Conservation (phyloP, 1,140 invertebrate genomes). For the Coptotermes formosanus region DNA sequence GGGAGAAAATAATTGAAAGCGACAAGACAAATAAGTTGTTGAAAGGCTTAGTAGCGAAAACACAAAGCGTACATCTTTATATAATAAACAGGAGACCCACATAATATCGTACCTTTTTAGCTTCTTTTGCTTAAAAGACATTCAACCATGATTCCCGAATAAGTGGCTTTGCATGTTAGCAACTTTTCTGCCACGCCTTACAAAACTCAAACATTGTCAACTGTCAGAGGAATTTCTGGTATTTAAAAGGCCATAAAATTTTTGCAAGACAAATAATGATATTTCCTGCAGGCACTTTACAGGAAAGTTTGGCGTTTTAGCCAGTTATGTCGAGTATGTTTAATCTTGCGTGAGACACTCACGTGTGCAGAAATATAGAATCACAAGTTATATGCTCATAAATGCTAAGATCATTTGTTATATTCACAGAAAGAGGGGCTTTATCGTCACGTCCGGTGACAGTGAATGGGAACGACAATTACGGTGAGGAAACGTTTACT, state of each 20-base stretch:
- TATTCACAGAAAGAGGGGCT: too few species aligned
- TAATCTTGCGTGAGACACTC: background rate
- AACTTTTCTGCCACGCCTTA: background rate
- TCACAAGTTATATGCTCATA: too few species aligned
- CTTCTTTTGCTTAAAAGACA: background rate
- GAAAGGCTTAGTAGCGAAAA: background rate
- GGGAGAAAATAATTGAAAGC: background rate
- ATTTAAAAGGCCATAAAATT: background rate
- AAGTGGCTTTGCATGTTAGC: background rate
- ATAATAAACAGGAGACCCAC: background rate
- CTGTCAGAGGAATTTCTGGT: constrained; percentile 14
- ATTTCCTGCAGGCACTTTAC: background rate
- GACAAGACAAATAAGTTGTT: background rate
- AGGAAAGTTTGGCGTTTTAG: background rate
- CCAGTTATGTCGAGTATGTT: background rate
- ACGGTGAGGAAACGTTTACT: too few species aligned
- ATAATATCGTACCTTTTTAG: background rate
- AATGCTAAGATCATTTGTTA: too few species aligned
- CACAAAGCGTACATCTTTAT: background rate
- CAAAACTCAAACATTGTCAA: constrained; percentile 9
- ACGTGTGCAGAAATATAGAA: too few species aligned
- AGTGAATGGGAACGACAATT: too few species aligned
- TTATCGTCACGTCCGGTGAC: too few species aligned
- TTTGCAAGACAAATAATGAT: background rate
- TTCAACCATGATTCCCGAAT: background rate